Conservation (phyloP, 2,113 vertebrate species). For the Columbina picui region DNA sequence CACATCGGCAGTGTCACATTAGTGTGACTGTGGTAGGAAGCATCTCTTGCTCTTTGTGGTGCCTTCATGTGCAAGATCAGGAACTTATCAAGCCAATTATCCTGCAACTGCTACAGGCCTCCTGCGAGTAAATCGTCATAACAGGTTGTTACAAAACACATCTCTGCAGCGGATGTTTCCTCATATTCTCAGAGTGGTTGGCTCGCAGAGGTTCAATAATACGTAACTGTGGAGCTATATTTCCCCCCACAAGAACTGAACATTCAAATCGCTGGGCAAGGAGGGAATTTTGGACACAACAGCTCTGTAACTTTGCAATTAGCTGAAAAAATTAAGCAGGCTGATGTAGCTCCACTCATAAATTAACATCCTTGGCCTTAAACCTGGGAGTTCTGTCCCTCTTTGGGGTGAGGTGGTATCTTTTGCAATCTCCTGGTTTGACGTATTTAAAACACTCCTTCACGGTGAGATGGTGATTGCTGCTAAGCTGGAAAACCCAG, state of each 20-base stretch:
- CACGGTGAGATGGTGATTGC: background rate
- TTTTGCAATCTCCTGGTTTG: background rate
- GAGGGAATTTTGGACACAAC: background rate
- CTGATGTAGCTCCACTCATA: background rate
- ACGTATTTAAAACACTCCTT: background rate
- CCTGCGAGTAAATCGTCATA: background rate
- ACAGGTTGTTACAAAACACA: background rate
- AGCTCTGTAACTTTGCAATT: background rate
- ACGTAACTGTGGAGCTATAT: background rate
- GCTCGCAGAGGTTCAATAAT: background rate
- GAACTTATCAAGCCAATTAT: background rate
- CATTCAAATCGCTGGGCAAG: background rate
- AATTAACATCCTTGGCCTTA: background rate
- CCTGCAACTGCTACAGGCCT: background rate
- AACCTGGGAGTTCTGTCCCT: fast-evolving
- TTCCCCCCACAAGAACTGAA: background rate
- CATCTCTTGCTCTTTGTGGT: background rate
- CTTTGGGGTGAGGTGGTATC: background rate
- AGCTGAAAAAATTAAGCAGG: background rate
- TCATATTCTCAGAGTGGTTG: background rate
- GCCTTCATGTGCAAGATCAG: background rate
- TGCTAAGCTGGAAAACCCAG: background rate
- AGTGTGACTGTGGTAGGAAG: fast-evolving
- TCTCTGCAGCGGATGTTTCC: background rate
- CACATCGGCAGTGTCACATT: background rate